Conservation (phyloP, 2,113 vertebrate genomes). For the Eretmochelys imbricata region DNA sequence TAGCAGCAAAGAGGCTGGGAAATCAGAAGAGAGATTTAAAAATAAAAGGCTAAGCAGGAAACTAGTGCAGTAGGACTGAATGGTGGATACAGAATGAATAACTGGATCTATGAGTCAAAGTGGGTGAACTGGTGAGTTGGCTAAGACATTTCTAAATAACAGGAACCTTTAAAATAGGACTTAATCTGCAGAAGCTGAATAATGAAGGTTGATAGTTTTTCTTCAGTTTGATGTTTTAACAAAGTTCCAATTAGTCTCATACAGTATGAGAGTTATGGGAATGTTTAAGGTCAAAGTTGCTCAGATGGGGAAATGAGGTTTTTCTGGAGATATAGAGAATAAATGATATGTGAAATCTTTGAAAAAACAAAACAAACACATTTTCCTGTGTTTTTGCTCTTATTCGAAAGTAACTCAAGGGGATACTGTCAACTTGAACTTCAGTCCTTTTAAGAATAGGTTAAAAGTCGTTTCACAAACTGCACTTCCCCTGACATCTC, state of each 20-base stretch:
- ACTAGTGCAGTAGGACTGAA: background rate
- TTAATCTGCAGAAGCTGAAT: background rate
- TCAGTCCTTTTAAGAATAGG: background rate
- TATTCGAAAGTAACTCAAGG: background rate
- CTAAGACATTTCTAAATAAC: background rate
- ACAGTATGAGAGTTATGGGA: background rate
- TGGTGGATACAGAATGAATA: background rate
- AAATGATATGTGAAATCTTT: background rate
- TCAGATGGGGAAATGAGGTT: background rate
- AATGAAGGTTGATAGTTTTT: slow-evolving; percentile 2
- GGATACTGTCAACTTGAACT: background rate
- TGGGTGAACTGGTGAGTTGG: background rate
- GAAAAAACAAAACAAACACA: background rate
- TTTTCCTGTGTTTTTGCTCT: background rate
- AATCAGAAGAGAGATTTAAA: background rate
- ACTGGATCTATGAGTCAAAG: background rate
- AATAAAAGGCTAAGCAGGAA: background rate
- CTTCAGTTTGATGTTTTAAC: background rate
- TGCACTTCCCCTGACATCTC: background rate
- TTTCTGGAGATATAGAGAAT: background rate
- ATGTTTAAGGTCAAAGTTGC: background rate
- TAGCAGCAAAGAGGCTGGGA: background rate
- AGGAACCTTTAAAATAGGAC: background rate
- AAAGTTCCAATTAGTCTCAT: background rate
- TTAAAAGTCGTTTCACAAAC: background rate